Evolutionary conservation across 2,113 vertebrate species (phyloP).

Genomic region (Tragelaphus buxtoni): DNA sequence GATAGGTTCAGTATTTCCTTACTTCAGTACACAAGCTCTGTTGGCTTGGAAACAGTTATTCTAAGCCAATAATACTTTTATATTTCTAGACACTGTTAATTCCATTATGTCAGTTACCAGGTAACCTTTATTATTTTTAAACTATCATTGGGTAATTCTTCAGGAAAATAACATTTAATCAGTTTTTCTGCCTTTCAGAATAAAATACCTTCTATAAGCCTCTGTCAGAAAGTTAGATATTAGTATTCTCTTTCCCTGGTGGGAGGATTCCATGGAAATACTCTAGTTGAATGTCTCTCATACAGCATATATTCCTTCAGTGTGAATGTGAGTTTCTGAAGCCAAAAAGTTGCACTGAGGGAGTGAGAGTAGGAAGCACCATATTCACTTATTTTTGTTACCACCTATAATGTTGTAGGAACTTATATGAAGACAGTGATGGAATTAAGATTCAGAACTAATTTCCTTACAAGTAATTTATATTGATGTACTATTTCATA

Average conservation of each 20-base stretch:
- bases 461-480: constrained; percentile 11
- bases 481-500: not conserved
- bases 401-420: not conserved
- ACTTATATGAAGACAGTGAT: not conserved
- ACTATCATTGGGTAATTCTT: constrained; percentile 31
- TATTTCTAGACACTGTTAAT: not conserved
- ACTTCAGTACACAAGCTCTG: constrained; percentile 13
- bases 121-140: constrained; percentile 42
- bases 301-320: not conserved
- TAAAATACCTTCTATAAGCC: constrained; percentile 13
- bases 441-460: constrained; percentile 27
- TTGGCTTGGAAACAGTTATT: constrained; percentile 43
- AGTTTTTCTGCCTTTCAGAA: not conserved
- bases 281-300: not conserved
- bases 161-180: constrained; percentile 31
- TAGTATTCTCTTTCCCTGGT: not conserved
- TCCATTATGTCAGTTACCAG: constrained; percentile 28
- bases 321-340: not conserved
- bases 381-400: constrained; percentile 5
- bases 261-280: not conserved
- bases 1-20: constrained; percentile 19
- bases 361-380: not conserved
- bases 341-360: not conserved
- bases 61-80: not conserved
- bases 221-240: constrained; percentile 24